Percentiles rank a stretch among this genome's conserved stretches.
Evolutionary conservation across 2,113 vertebrate genomes (phyloP).

Genomic region (Geococcyx californianus): DNA sequence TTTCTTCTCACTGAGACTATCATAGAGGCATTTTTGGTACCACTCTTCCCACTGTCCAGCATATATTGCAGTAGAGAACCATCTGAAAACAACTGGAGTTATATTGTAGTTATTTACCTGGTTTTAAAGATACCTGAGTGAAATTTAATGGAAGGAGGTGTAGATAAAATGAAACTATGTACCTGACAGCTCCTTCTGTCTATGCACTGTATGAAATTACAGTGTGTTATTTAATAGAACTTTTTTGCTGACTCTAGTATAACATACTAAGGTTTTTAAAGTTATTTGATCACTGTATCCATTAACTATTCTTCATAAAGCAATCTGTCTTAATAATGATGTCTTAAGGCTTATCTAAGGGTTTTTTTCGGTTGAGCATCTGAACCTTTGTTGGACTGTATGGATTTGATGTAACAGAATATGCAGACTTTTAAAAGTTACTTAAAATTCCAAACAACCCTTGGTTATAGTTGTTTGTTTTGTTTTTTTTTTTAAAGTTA

Average conservation of each 20-base stretch:
- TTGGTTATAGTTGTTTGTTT: neutral
- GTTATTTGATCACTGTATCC: neutral
- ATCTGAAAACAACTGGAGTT: neutral
- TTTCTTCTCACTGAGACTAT: neutral
- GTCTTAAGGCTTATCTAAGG: neutral
- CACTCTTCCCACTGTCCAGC: neutral
- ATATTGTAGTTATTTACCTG: neutral
- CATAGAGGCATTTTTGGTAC: neutral
- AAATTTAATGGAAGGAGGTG: neutral
- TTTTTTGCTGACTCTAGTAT: neutral
- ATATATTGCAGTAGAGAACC: neutral
- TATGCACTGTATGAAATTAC: neutral
- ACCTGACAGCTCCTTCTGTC: neutral
- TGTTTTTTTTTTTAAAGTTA: neutral
- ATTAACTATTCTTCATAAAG: neutral
- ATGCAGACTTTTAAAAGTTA: neutral
- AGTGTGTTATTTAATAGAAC: neutral
- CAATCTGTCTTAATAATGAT: neutral
- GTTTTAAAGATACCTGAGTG: neutral
- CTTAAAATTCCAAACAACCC: neutral
- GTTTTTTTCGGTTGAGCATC: neutral
- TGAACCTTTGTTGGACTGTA: neutral
- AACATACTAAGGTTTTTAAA: neutral
- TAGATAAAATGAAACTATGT: neutral
- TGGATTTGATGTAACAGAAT: neutral